Base-by-base conservation (phyloP, 2,888 invertebrate genomes). In the Lamellibrachia satsuma region DNA sequence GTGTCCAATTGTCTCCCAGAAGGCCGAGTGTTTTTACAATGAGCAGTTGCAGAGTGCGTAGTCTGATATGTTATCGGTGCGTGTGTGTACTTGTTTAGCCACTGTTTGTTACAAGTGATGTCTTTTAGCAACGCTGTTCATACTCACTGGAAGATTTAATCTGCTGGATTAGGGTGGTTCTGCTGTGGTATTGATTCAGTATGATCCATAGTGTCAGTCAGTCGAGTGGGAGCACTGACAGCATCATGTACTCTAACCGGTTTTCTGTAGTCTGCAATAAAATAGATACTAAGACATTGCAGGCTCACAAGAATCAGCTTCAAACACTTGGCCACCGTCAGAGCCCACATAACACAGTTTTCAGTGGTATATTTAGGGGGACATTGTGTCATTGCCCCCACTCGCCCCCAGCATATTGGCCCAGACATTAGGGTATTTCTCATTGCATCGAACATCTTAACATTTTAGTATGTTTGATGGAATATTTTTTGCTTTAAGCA, bases 161-260 rank as follows among this genome's bases (percentile, higher is more conserved):
- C 75, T 75, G 22, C 75, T 75, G 75, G 75, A 75, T 75, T 75
- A 75, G 75, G 75, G 75, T 75, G 75, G 75, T n/a, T 75, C 75
- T 75, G 22, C 75, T 22, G 75, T n/a, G 6, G 15, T 75, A 75
- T 75, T n/a, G 75, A 75, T 75, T 75, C 75, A 75, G 75, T 15
- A 75, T 75, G n/a, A 75, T 75, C n/a, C 22, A 15, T n/a, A 75
- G 75, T 75, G 75, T 75, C 75, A 75, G 75, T 22, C 75, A 22
- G 75, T n/a, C 75, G 22, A 75, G 3, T 75, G 15, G 75, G 75
- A 22, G 75, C 22, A 15, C n/a, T 22, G n/a, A 75, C 75, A 15
- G n/a, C 57, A 75, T 15, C 2, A n/a, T 75, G 22, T 75, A n/a
- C 75, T 75, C 22, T 6, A 6, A 75, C 15, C n/a, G 75, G 75